A percentile compares a stretch with the other conserved stretches of the same genome.
Evolutionary conservation across 2,113 vertebrate genomes (phyloP).

Genomic region (Rhea americana): DNA sequence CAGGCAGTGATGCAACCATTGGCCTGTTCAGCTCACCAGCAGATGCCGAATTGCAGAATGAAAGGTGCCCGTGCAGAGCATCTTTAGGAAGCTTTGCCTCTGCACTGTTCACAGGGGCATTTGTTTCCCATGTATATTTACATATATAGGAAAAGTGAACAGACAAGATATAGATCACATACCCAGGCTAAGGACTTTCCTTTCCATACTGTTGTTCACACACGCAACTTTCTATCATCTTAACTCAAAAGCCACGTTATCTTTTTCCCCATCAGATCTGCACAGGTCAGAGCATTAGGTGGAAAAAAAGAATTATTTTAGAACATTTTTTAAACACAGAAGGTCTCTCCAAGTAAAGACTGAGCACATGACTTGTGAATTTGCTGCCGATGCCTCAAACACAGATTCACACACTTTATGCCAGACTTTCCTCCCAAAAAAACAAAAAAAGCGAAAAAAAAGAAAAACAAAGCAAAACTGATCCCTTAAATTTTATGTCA

Average conservation of each 20-base stretch:
- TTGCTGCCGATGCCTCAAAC: neutral
- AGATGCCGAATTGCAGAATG: neutral
- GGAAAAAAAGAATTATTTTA: neutral
- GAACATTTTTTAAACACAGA: neutral
- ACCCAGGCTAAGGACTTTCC: neutral
- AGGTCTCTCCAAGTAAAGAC: neutral
- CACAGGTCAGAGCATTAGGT: neutral
- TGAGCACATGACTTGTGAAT: neutral
- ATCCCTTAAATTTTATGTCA: neutral
- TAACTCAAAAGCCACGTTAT: neutral
- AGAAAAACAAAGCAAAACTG: neutral
- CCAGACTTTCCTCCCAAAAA: neutral
- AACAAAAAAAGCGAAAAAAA: neutral
- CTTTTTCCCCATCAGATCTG: neutral
- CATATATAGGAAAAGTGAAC: slow-evolving; percentile 42
- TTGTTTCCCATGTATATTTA: neutral
- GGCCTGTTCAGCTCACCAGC: neutral
- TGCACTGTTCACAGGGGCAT: neutral
- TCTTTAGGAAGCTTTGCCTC: neutral
- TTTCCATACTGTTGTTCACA: neutral
- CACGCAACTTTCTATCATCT: neutral
- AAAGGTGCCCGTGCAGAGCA: slow-evolving; percentile 8
- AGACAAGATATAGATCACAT: neutral
- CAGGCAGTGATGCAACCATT: neutral
- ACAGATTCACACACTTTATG: neutral